Percentiles rank a stretch among this genome's conserved stretches.
phyloP scores from a whole-genome alignment of 2,797 vertebrate species.

The Erithacus rubecula region DNA sequence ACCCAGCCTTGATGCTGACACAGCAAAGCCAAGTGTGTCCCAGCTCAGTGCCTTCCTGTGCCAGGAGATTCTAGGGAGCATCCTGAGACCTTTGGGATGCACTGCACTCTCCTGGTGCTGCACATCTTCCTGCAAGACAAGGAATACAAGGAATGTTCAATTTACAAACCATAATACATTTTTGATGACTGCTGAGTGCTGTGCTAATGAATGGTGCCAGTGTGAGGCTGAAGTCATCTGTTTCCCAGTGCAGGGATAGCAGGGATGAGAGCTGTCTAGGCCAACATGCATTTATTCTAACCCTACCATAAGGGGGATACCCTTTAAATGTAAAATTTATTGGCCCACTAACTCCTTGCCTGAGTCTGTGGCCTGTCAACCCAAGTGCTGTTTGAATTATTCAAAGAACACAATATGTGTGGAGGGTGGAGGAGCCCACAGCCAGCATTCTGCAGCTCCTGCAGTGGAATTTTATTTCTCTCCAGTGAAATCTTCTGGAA shows the following conservation, averaged over 20 bases:
- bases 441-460: neutral
- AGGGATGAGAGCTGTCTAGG: neutral
- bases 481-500: neutral
- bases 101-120: neutral
- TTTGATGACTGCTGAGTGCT: constrained; percentile 47
- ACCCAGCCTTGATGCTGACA: neutral
- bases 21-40: neutral
- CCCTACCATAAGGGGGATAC: neutral
- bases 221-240: constrained; percentile 22
- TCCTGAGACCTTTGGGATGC: neutral
- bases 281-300: neutral
- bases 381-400: constrained; percentile 21
- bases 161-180: constrained; percentile 24
- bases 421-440: neutral
- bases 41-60: neutral
- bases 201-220: constrained; percentile 35
- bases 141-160: neutral
- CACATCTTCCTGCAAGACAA: neutral
- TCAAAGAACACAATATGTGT: neutral
- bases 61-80: neutral
- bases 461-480: neutral
- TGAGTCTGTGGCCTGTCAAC: neutral
- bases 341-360: neutral
- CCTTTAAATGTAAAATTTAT: constrained; percentile 19
- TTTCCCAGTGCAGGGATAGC: neutral